Evolutionary conservation across 2,888 invertebrate species (phyloP), one percentile per base, ranked within the genome.

Genomic region (Rotaria magnacalcarata): DNA sequence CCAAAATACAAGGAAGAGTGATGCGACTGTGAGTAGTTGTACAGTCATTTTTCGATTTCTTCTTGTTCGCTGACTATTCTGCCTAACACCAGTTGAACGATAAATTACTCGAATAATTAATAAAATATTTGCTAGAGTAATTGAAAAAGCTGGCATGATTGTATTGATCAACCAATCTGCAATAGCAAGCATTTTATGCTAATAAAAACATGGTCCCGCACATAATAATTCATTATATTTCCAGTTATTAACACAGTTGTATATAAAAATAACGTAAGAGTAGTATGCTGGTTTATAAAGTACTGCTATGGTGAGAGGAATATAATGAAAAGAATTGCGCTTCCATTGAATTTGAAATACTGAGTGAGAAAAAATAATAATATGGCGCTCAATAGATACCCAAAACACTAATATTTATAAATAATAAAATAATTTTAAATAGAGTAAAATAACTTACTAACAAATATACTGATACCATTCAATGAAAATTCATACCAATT

Each of bases 401-500:
- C 67, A 67, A 67, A 67, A 16, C 67, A 67, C 67, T 67, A 67
- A 34, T 34, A 56, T 24, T 24, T 24, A 56, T 56, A 56, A 24
- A 24, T 24, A 56, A 7, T 56, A 24, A 8, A 56, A 24, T 5
- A 24, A 24, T 56, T 7, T 56, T 7, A 7, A 24, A 24, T 1
- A 24, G 7, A 34, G 14, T 0, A 8, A 67, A 27, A 3, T 67
- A 34, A 67, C 67, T 67, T 67, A 67, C 67, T 67, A 27, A 67
- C 67, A 67, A 34, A 34, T 67, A 67, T 34, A 67, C 67, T 67
- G 19, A 67, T 67, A 34, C 67, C 67, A 67, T 67, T 67, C 7
- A 67, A 67, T 16, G 67, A 67, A 34, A 67, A 67, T 67, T 67
- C 67, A 67, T 34, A 67, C 27, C 67, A 67, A 67, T 67, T 67